Percentiles rank a stretch among this genome's conserved stretches.
These are phyloP conservation scores for Plebejus argus DNA, from an alignment of 2,888 invertebrate species.

Conservation along the genomic window DNA sequence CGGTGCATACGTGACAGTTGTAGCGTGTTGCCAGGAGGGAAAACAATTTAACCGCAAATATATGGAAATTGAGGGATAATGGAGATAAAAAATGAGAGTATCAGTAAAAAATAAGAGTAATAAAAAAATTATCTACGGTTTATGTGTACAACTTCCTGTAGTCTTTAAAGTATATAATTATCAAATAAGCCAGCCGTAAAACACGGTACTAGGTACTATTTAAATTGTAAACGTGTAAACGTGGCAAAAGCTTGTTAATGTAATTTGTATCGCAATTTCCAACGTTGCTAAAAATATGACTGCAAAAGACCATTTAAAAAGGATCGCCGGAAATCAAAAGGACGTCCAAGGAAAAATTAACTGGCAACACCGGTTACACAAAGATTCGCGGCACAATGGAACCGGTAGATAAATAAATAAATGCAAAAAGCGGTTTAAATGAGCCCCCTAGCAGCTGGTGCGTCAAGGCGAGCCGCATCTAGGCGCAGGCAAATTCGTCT, in stretches of 20 bases:
- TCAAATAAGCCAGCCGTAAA: background rate
- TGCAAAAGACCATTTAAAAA: background rate
- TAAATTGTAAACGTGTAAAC: background rate
- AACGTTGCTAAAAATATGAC: slow-evolving; percentile 26
- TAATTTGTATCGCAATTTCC: slow-evolving; percentile 18
- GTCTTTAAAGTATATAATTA: background rate
- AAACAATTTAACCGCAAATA: background rate
- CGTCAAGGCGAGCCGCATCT: slow-evolving; percentile 71
- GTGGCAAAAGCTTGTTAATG: no score
- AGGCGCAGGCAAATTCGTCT: slow-evolving; percentile 58
- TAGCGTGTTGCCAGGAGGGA: background rate
- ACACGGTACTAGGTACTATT: background rate
- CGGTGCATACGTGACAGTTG: slow-evolving; percentile 15
- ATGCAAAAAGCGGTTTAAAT: slow-evolving; percentile 65
- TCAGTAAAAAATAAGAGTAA: no score
- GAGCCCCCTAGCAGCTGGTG: slow-evolving; percentile 71
- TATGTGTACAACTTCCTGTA: background rate
- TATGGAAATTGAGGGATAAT: no score
- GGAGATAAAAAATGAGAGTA: no score
- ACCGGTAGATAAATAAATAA: slow-evolving; percentile 66
- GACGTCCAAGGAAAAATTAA: background rate
- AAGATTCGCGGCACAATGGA: slow-evolving; percentile 55
- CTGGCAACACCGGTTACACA: slow-evolving; percentile 34
- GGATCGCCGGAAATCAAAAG: background rate
- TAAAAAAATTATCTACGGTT: background rate